phyloP scores from a whole-genome alignment of 2,797 vertebrate genomes.

The Apodemus agrarius region DNA sequence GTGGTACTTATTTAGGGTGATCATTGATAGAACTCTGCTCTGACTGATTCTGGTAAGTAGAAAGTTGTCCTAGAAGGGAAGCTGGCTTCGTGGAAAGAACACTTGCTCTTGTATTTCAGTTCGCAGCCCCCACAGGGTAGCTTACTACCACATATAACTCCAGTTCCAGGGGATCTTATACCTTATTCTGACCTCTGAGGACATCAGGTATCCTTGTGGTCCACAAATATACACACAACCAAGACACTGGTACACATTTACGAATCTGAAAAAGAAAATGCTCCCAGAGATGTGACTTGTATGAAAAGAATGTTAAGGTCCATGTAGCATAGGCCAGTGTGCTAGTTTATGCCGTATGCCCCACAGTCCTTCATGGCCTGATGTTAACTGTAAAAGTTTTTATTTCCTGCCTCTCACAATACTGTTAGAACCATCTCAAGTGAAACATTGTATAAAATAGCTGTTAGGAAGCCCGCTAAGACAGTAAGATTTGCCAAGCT shows the following conservation, averaged over 20 bases:
- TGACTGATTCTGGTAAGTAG: background rate
- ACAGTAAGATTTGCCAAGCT: background rate
- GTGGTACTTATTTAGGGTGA: constrained; percentile 32
- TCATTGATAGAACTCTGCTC: background rate
- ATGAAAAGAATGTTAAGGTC: background rate
- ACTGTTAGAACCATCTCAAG: background rate
- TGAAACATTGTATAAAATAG: background rate
- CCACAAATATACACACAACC: background rate
- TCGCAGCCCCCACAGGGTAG: background rate
- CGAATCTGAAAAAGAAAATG: background rate
- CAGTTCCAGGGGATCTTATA: background rate
- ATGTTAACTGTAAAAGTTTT: background rate
- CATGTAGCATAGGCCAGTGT: background rate
- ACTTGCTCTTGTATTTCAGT: background rate
- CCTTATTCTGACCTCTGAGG: background rate
- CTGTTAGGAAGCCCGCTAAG: background rate
- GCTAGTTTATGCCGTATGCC: background rate
- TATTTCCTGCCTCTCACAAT: background rate
- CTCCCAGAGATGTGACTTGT: background rate
- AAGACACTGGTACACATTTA: background rate
- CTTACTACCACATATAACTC: background rate
- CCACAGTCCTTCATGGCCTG: background rate
- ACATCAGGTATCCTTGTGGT: background rate
- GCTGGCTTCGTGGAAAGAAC: background rate
- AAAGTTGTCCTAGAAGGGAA: background rate